These are phyloP conservation scores for Notocelia uddmanniana DNA, from an alignment of 2,888 invertebrate species.

Conservation along the genomic window DNA sequence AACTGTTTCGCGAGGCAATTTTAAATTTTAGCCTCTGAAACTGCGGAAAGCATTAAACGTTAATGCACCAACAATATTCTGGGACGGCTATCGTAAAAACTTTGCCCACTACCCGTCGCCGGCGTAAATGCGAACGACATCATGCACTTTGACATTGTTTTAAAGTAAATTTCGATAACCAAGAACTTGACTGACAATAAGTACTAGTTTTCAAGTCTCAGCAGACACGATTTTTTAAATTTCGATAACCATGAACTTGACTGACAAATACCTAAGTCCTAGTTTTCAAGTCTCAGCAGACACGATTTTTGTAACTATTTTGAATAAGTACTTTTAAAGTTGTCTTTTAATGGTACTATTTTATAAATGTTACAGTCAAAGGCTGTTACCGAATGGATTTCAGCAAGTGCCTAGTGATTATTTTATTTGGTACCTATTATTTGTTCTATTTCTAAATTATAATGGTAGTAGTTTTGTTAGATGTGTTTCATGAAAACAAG, in stretches of 20 bases:
- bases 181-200: slow-evolving; percentile 64
- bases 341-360: neutral
- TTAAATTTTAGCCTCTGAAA: slow-evolving; percentile 73
- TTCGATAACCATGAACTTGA: slow-evolving; percentile 77
- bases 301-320: neutral
- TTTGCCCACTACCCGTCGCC: slow-evolving; percentile 69
- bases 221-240: no score
- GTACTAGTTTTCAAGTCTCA: slow-evolving; percentile 37
- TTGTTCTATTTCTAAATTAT: no score
- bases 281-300: slow-evolving; percentile 31
- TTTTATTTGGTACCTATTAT: no score
- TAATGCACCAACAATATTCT: slow-evolving; percentile 82
- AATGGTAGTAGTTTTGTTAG: no score
- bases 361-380: neutral
- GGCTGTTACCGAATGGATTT: neutral
- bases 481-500: no score
- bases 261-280: slow-evolving; percentile 50
- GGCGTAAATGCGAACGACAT: slow-evolving; percentile 63
- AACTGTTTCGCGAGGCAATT: slow-evolving; percentile 73
- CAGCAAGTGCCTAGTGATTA: no score
- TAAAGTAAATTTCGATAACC: slow-evolving; percentile 79
- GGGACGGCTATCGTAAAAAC: slow-evolving; percentile 79
- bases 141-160: slow-evolving; percentile 78
- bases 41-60: slow-evolving; percentile 74
- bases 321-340: neutral